Percentiles rank a stretch among this genome's conserved stretches.
These are phyloP conservation scores for Eumerus sabulonum DNA, from an alignment of 2,888 invertebrate species.

Conservation along the genomic window DNA sequence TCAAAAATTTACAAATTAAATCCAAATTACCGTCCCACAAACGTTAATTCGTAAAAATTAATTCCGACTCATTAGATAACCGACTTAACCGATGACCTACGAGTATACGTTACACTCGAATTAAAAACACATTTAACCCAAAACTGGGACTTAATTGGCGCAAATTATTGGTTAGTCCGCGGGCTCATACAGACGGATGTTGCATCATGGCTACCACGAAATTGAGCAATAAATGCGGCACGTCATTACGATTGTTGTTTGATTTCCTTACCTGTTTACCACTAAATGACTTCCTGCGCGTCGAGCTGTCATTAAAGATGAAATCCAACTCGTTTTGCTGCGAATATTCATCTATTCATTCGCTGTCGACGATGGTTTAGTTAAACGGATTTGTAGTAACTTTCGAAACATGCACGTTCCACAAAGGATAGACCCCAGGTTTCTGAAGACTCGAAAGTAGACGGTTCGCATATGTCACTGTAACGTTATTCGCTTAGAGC, in stretches of 20 bases:
- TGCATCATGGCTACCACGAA: slow-evolving; percentile 62
- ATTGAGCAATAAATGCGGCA: slow-evolving; percentile 67
- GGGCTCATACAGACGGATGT: slow-evolving; percentile 54
- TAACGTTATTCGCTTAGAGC: slow-evolving; percentile 36
- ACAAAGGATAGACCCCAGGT: too few species aligned
- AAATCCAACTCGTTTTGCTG: slow-evolving; percentile 31
- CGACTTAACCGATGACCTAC: slow-evolving; percentile 49
- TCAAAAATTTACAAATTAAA: slow-evolving; percentile 60
- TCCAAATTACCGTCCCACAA: slow-evolving; percentile 55
- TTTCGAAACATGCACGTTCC: too few species aligned
- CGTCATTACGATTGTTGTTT: slow-evolving; percentile 65
- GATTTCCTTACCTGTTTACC: slow-evolving; percentile 62
- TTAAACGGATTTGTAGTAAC: slow-evolving; percentile 45
- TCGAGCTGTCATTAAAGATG: slow-evolving; percentile 63
- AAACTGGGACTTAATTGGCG: slow-evolving; percentile 63
- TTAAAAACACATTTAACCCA: slow-evolving; percentile 68
- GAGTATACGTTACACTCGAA: slow-evolving; percentile 58
- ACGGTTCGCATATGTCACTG: slow-evolving; percentile 48
- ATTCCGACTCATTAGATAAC: slow-evolving; percentile 66
- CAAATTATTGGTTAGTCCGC: slow-evolving; percentile 61
- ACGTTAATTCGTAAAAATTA: slow-evolving; percentile 59
- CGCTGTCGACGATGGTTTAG: slow-evolving; percentile 44
- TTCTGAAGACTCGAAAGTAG: too few species aligned
- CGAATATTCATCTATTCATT: neutral
- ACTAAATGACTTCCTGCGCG: slow-evolving; percentile 64